Evolutionary conservation across 1,140 invertebrate species (phyloP), one percentile per base, ranked within the genome.

Genomic region (Lepidurus couesii): DNA sequence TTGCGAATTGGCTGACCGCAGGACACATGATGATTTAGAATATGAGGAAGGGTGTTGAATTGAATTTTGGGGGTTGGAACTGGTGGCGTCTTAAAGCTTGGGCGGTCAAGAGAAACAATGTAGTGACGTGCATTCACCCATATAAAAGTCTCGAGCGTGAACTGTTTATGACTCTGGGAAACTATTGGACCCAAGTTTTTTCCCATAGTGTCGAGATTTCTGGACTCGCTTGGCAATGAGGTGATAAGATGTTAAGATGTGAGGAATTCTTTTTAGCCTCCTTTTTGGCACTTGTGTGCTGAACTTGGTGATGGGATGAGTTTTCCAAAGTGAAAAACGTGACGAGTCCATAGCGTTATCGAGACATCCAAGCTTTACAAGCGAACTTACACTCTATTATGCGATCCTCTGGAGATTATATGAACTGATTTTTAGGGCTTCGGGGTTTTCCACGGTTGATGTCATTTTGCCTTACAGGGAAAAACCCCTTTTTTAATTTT

Each of bases 171-270:
- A 11, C 21, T 65, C 53, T 65, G 53, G 21, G 53, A 65, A 65
- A 65, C 53, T 65, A 21, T 65, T 65, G 7, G 16, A 21, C 21
- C n/a, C n/a, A n/a, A 21, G 13, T 65, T 21, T 65, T 65, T 65
- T 65, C 53, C 53, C 53, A 65, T 65, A 65, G 53, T 65, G 21
- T 65, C 21, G 53, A 65, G 13, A 21, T 16, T 65, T 7, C 21
- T 21, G 16, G 16, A 7, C 53, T 65, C 53, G 53, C 53, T 65
- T 65, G 53, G 21, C 53, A 65, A 21, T 65, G 21, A 7, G 21
- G 53, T 65, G 53, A 65, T 65, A 65, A 65, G 53, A 65, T 65
- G 53, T 65, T 65, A 65, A 65, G 53, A 65, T 65, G 53, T 65
- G 6, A 9, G 53, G 21, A 5, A n/a, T 65, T n/a, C 6, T 65